Conservation (phyloP, 1,140 invertebrate species). For the Alviniconcha marisindica region DNA sequence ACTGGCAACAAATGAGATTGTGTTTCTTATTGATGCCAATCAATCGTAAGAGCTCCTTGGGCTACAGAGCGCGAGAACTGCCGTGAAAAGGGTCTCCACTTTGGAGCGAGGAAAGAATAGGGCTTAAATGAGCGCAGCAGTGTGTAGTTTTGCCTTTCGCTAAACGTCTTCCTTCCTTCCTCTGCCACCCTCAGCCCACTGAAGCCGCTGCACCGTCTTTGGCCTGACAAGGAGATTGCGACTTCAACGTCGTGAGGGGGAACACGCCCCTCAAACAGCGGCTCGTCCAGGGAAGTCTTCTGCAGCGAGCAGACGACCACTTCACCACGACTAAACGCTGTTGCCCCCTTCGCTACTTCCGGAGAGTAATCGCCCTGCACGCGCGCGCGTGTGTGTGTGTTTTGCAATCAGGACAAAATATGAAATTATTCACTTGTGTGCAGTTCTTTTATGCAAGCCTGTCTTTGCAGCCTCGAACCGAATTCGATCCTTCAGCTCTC, state of each 20-base stretch:
- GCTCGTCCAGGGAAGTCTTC: too few relatives aligned
- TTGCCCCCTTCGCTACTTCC: neutral
- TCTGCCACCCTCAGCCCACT: neutral
- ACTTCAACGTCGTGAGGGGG: neutral
- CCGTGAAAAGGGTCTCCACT: neutral
- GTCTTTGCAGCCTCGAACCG: too few relatives aligned
- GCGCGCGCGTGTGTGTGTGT: too few relatives aligned
- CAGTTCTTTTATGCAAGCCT: too few relatives aligned
- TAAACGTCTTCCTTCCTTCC: neutral
- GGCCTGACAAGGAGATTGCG: neutral
- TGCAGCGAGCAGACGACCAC: neutral
- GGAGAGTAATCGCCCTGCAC: neutral
- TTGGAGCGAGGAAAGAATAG: conserved; percentile 4
- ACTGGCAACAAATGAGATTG: conserved; percentile 25
- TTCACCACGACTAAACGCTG: neutral
- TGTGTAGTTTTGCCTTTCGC: neutral
- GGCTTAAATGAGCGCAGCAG: conserved; percentile 3
- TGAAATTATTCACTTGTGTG: too few relatives aligned
- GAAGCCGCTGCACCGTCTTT: neutral
- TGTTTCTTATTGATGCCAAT: conserved; percentile 29
- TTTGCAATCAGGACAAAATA: too few relatives aligned
- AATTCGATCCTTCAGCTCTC: too few relatives aligned
- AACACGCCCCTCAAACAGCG: neutral
- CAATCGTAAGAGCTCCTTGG: neutral
- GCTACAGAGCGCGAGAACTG: neutral